These are phyloP conservation scores for Tympanoctomys barrerae DNA, from an alignment of 2,797 vertebrate species.

Conservation along the genomic window DNA sequence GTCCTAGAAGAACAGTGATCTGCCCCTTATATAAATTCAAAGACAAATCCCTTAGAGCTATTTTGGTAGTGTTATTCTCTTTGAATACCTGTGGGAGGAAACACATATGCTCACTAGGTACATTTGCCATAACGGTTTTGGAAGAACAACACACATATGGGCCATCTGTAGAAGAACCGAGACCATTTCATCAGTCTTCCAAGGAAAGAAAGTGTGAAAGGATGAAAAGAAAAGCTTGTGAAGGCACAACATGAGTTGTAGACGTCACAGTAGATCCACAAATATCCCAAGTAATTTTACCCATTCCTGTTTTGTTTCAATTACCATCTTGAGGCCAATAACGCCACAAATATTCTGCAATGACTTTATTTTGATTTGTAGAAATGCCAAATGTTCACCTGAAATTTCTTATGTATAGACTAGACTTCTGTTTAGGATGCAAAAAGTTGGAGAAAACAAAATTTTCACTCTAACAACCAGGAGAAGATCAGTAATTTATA, in stretches of 20 bases:
- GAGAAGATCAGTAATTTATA: not conserved
- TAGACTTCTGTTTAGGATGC: not conserved
- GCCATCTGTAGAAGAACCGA: not conserved
- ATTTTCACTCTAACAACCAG: not conserved
- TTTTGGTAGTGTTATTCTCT: conserved; percentile 90
- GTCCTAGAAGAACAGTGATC: conserved; percentile 96
- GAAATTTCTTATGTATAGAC: not conserved
- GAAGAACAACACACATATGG: not conserved
- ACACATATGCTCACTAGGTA: conserved; percentile 52
- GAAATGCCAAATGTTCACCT: not conserved
- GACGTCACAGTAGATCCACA: not conserved
- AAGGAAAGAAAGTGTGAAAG: not conserved
- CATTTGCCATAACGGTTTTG: not conserved
- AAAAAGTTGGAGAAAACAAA: conserved; percentile 13
- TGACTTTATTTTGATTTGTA: conserved; percentile 34
- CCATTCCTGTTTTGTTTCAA: not conserved
- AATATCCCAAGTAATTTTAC: not conserved
- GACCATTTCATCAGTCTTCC: not conserved
- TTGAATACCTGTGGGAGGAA: conserved; percentile 90
- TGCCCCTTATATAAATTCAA: conserved; percentile 98
- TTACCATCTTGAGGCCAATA: conserved; percentile 2
- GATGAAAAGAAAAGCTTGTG: not conserved
- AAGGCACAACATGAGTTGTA: not conserved
- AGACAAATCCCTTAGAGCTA: conserved; percentile 93
- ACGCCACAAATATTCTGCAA: not conserved